These are phyloP conservation scores for Anolis apletophallus DNA, from an alignment of 2,797 vertebrate species.

Conservation along the genomic window DNA sequence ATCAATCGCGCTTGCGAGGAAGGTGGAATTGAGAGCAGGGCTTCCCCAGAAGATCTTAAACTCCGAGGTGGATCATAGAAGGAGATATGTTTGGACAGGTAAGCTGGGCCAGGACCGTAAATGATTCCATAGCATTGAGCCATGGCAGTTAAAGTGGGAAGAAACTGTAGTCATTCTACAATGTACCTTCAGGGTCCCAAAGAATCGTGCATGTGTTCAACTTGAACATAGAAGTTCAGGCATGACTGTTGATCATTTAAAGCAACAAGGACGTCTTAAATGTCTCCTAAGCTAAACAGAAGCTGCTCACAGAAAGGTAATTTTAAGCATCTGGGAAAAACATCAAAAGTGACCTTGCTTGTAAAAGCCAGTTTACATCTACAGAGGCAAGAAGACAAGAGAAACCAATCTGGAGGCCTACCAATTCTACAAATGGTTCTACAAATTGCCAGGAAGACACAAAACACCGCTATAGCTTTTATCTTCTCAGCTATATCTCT, in stretches of 20 bases:
- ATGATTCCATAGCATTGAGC: too few relatives aligned
- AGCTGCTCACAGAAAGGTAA: background rate
- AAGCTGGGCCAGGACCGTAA: too few relatives aligned
- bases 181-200: background rate
- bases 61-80: too few relatives aligned
- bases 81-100: too few relatives aligned
- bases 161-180: too few relatives aligned
- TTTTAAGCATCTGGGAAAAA: background rate
- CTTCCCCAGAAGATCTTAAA: too few relatives aligned
- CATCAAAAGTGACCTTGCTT: background rate
- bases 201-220: background rate
- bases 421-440: background rate
- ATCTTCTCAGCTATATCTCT: constrained; percentile 39
- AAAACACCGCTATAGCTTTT: constrained; percentile 9
- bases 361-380: background rate
- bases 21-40: too few relatives aligned
- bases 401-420: background rate
- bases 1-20: too few relatives aligned
- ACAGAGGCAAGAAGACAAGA: background rate
- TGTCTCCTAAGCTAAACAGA: background rate
- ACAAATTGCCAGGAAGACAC: background rate
- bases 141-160: too few relatives aligned
- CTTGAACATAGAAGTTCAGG: background rate
- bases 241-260: background rate
- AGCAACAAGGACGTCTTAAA: background rate